Evolutionary conservation across 1,140 invertebrate species (phyloP).

Genomic region (Platorchestia sp.): DNA sequence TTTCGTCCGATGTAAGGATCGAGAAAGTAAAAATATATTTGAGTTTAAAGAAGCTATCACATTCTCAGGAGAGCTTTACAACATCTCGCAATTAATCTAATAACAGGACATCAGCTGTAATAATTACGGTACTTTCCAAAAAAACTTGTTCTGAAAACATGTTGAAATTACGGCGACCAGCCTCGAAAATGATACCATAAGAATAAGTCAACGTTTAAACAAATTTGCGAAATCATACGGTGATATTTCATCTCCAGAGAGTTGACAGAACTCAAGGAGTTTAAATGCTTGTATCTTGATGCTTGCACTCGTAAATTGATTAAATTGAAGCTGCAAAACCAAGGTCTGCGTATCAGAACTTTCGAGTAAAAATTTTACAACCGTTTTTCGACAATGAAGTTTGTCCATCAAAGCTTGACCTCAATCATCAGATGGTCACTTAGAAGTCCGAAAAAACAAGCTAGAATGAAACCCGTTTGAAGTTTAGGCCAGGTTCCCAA

Average conservation of each 20-base stretch:
- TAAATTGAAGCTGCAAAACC: no score
- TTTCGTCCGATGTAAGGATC: background rate
- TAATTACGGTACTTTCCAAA: background rate
- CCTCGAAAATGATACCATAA: background rate
- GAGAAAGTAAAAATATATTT: background rate
- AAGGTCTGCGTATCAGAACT: background rate
- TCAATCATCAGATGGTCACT: background rate
- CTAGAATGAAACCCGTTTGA: background rate
- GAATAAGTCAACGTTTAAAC: background rate
- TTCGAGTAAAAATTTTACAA: background rate
- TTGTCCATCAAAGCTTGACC: background rate
- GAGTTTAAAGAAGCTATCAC: background rate
- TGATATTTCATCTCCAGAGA: background rate
- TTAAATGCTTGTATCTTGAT: no score
- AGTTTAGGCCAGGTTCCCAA: background rate
- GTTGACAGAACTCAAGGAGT: no score
- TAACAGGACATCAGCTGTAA: background rate
- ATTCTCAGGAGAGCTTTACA: background rate
- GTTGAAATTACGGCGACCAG: background rate
- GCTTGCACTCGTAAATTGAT: no score
- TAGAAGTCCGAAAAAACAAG: background rate
- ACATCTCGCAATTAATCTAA: background rate
- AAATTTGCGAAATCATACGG: background rate
- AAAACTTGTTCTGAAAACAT: background rate
- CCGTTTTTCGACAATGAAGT: background rate